These are phyloP conservation scores for Mesitornis unicolor DNA, from an alignment of 2,113 vertebrate species.

Conservation along the genomic window DNA sequence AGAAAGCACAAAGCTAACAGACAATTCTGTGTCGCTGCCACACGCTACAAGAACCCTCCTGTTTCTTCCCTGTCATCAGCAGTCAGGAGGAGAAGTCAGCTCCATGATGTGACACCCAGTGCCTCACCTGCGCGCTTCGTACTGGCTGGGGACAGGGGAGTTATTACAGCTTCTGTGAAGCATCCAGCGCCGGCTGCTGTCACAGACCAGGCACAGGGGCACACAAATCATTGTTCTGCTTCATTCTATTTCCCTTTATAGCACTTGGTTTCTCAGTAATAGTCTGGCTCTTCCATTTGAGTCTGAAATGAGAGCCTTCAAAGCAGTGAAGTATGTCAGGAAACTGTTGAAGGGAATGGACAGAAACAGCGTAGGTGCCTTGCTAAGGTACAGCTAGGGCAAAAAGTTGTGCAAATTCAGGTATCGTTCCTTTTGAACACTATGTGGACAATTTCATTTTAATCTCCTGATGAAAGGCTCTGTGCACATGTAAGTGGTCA, in stretches of 20 bases:
- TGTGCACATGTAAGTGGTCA: neutral
- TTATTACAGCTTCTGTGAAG: neutral
- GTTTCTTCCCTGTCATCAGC: neutral
- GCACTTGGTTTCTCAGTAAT: neutral
- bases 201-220: neutral
- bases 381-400: neutral
- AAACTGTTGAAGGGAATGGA: neutral
- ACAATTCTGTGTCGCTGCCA: neutral
- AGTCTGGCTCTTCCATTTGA: neutral
- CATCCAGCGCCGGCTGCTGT: neutral
- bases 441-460: neutral
- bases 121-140: neutral
- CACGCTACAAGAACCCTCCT: neutral
- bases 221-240: neutral
- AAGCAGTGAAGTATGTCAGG: neutral
- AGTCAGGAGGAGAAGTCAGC: neutral
- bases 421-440: accelerated
- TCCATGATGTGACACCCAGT: neutral
- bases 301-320: neutral
- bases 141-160: neutral
- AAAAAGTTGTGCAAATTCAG: neutral
- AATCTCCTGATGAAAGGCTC: neutral
- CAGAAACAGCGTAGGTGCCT: neutral
- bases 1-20: neutral
- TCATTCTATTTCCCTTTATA: neutral